Percentiles rank a stretch among this genome's conserved stretches.
phyloP scores from a whole-genome alignment of 2,113 vertebrate species.

The Pomatorhinus ruficollis region DNA sequence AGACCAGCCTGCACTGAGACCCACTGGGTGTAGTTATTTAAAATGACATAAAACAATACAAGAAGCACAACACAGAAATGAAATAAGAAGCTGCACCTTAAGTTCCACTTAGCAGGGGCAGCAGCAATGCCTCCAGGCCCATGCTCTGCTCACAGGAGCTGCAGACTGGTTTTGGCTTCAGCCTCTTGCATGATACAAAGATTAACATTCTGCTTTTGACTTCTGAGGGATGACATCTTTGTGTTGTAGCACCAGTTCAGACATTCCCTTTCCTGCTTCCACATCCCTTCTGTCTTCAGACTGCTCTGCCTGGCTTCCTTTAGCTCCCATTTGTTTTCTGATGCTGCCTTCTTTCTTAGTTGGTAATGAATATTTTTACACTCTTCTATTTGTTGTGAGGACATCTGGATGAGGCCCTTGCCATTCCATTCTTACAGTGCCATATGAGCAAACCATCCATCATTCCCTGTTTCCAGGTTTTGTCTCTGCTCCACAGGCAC shows the following conservation, averaged over 20 bases:
- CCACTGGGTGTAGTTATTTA: neutral
- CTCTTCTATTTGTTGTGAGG: conserved; percentile 2
- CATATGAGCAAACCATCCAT: neutral
- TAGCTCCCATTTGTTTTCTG: neutral
- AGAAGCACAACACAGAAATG: neutral
- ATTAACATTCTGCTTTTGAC: neutral
- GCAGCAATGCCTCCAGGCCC: neutral
- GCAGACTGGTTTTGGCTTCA: neutral
- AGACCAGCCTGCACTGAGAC: neutral
- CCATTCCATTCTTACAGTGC: conserved; percentile 29
- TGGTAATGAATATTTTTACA: neutral
- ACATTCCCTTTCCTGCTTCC: neutral
- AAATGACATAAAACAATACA: neutral
- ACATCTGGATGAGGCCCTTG: neutral
- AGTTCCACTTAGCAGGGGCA: neutral
- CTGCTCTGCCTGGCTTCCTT: neutral
- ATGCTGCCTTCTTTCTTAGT: neutral
- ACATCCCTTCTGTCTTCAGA: neutral
- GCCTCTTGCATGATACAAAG: neutral
- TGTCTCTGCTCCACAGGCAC: conserved; percentile 33
- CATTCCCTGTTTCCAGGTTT: conserved; percentile 12
- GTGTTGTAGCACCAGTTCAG: neutral
- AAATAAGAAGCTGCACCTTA: neutral
- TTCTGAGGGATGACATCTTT: neutral
- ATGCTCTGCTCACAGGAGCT: neutral